Base-by-base conservation (phyloP, 2,797 vertebrate genomes). In the Cercopithecus mitis region DNA sequence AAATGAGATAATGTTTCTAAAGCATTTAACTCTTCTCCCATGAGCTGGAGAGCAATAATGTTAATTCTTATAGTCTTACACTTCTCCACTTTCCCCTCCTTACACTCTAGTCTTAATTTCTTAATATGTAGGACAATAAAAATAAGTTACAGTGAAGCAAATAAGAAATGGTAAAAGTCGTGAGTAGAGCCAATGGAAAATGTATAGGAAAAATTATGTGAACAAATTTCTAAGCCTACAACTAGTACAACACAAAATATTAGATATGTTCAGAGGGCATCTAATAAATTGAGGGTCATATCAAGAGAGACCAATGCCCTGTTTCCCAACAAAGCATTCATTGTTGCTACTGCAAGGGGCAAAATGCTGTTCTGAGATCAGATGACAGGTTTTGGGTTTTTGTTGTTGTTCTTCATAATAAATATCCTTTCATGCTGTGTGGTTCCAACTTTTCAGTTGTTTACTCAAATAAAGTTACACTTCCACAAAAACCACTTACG, bases 211-310 rank as follows among this genome's bases (percentile, higher is more conserved):
- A 97, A 93, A 96, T 77, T 67, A 86, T 76, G 4, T 39, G 19
- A 39, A 41, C 7, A 10, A 41, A 91, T 47, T 91, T 90, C 67
- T 87, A 87, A 86, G 36, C 25, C 95, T 76, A 80, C 92, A 94
- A 83, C 52, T 25, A 90, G 45, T n/a, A 79, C 4, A 36, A 55
- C 4, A 5, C 52, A 83, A 88, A 90, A 82, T 33, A 39, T 30
- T 80, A 72, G 84, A 19, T 33, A 58, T 36, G n/a, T 80, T 90
- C 61, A 36, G 57, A 95, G 47, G 61, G 20, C 76, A 80, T 45
- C 57, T 88, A 83, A 84, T 90, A 88, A 45, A 64, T 58, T 73
- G 84, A 93, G 36, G 33, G 15, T 45, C 24, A 58, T 58, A 45
- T 88, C 70, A 33, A 15, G 7, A 55, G 61, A 33, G 14, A 36